phyloP scores from a whole-genome alignment of 2,888 invertebrate genomes.

The Anthoptus insignis region DNA sequence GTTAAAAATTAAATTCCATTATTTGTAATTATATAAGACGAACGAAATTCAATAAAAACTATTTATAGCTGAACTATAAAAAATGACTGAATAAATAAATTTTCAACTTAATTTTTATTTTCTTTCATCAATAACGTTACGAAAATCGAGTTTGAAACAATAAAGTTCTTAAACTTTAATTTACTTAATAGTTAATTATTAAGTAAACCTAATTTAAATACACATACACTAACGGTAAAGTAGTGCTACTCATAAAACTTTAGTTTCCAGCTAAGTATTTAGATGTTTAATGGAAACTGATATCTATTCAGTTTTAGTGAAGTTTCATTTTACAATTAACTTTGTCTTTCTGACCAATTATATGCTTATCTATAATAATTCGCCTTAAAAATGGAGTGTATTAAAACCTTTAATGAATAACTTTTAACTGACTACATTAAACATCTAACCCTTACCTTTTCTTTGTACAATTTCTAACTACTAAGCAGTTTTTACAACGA shows the following conservation, averaged over 20 bases:
- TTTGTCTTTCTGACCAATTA: background rate
- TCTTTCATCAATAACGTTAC: slow-evolving; percentile 11
- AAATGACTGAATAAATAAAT: too few species aligned
- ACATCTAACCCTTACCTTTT: slow-evolving; percentile 43
- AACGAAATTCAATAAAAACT: too few species aligned
- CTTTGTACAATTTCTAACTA: slow-evolving; percentile 73
- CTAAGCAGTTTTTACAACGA: slow-evolving; percentile 70
- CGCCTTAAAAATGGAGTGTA: background rate
- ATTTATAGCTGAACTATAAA: too few species aligned
- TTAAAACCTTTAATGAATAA: background rate
- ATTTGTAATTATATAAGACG: too few species aligned
- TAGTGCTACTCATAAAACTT: slow-evolving; percentile 46
- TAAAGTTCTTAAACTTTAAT: too few species aligned
- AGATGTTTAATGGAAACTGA: background rate
- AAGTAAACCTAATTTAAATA: slow-evolving; percentile 3
- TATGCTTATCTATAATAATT: background rate
- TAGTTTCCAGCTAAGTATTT: background rate
- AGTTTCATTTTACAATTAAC: background rate
- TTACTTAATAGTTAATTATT: too few species aligned
- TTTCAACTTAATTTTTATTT: background rate
- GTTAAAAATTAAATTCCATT: too few species aligned
- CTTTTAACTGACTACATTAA: slow-evolving; percentile 21
- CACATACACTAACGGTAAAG: slow-evolving; percentile 54
- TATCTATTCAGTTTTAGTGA: background rate
- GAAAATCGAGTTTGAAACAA: slow-evolving; percentile 25